Evolutionary conservation across 2,113 vertebrate genomes (phyloP).

Genomic region (Silurus glanis): DNA sequence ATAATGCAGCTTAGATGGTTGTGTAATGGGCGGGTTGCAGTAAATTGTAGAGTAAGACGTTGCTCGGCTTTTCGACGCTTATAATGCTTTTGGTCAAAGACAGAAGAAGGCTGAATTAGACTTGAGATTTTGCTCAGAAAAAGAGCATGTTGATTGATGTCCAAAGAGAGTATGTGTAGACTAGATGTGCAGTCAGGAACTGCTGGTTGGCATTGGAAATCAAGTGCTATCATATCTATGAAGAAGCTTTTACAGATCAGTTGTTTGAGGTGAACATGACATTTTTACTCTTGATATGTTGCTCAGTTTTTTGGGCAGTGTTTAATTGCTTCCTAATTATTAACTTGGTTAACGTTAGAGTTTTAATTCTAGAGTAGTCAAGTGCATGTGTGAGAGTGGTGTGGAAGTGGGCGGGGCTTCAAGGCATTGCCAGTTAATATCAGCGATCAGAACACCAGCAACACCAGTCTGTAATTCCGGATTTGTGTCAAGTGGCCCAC

Average conservation of each 20-base stretch:
- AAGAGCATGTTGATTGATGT: not conserved
- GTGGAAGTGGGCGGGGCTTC: not conserved
- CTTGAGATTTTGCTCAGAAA: not conserved
- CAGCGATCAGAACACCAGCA: not conserved
- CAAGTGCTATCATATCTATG: not conserved
- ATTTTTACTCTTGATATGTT: not conserved
- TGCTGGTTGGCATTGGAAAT: not conserved
- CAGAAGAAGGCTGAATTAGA: not conserved
- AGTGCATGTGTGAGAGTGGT: not conserved
- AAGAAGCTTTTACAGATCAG: not conserved
- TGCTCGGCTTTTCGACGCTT: not conserved
- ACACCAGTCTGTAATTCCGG: not conserved
- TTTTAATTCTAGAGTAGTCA: not conserved
- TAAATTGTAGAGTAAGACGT: not conserved
- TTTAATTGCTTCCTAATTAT: not conserved
- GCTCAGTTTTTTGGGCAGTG: not conserved
- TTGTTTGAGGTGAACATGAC: not conserved
- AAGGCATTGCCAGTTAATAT: not conserved
- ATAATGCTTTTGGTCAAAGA: not conserved
- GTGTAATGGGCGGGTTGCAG: not conserved
- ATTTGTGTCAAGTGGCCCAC: not conserved
- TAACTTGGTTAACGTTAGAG: too few species aligned
- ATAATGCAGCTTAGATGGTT: not conserved
- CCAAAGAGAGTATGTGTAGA: not conserved
- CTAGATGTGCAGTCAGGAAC: not conserved